Evolutionary conservation across 2,888 invertebrate genomes (phyloP), one percentile per base, ranked within the genome.

Genomic region (Globia sparganii): DNA sequence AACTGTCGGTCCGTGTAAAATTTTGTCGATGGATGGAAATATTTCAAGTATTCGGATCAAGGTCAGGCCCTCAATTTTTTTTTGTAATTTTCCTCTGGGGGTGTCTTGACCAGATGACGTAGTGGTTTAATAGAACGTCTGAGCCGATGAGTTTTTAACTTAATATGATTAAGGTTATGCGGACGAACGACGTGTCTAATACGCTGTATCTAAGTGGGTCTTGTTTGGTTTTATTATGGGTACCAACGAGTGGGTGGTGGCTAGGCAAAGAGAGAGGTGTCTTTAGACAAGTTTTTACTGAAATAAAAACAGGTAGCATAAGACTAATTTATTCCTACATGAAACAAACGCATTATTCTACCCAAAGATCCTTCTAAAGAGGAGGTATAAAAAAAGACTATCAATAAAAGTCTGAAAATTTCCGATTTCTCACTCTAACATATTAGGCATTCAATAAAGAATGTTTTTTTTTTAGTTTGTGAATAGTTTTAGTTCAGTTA

Each of bases 21-120:
- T 72, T 83, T 74, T 81, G 77, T 80, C 59, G 70, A 83, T 77
- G 77, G 75, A 40, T 72, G 67, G 72, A 72, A 74, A 75, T 72
- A 61, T 75, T 81, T 75, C 8, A 72, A 75, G 53, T 75, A 84
- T 81, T 77, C 18, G 64, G 86, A 81, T 85, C 85, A 86, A n/a
- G 86, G 86, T 65, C 76, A 37, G n/a, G 74, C 46, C 67, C 49
- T 40, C 43, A 56, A 40, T 72, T 76, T 80, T 84, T 43, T 83
- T 70, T 71, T 46, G 69, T 56, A 76, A 72, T 76, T 81, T 81
- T 77, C 67, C 77, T 67, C 5, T n/a, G 74, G 66, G 72, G 73
- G 61, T 66, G 75, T 70, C 68, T 65, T 59, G 28, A n/a, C 61
- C 84, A 76, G 72, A 82, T 74, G 82, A 84, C 73, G 75, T 71